phyloP scores from a whole-genome alignment of 2,888 invertebrate genomes.

The Pasiphila rectangulata region DNA sequence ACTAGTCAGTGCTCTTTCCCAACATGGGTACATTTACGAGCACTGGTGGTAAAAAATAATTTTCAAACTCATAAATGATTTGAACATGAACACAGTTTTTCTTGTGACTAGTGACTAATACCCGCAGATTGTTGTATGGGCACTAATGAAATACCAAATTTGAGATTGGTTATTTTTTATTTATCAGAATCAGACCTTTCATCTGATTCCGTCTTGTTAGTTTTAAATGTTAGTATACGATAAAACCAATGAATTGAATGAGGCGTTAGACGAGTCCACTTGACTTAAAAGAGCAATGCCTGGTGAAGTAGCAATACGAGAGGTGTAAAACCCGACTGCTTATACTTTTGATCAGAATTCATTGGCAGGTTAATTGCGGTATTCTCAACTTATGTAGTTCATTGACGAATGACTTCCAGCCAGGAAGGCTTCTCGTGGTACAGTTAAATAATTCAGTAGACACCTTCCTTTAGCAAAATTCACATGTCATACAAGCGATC shows the following conservation, averaged over 20 bases:
- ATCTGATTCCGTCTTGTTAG: too few species aligned
- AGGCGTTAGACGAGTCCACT: neutral
- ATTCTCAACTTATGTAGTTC: constrained; percentile 5
- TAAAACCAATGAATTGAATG: too few species aligned
- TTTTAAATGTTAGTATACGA: too few species aligned
- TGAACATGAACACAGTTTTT: neutral
- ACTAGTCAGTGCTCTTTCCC: neutral
- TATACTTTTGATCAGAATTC: constrained; percentile 29
- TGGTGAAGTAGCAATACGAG: too few species aligned
- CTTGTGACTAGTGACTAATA: too few species aligned
- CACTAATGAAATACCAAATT: too few species aligned
- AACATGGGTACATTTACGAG: neutral
- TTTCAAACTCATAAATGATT: neutral
- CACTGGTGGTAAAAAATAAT: neutral
- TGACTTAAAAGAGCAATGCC: too few species aligned
- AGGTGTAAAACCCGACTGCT: constrained; percentile 21
- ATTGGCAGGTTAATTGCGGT: constrained; percentile 22
- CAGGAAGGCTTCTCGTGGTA: neutral
- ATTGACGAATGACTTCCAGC: constrained; percentile 15
- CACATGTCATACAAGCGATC: neutral
- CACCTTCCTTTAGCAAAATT: neutral
- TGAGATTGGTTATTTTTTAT: too few species aligned
- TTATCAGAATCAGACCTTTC: too few species aligned
- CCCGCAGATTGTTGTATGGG: too few species aligned
- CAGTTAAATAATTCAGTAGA: constrained; percentile 8